phyloP scores from a whole-genome alignment of 1,140 invertebrate species.

The Cheumatopsyche charites region DNA sequence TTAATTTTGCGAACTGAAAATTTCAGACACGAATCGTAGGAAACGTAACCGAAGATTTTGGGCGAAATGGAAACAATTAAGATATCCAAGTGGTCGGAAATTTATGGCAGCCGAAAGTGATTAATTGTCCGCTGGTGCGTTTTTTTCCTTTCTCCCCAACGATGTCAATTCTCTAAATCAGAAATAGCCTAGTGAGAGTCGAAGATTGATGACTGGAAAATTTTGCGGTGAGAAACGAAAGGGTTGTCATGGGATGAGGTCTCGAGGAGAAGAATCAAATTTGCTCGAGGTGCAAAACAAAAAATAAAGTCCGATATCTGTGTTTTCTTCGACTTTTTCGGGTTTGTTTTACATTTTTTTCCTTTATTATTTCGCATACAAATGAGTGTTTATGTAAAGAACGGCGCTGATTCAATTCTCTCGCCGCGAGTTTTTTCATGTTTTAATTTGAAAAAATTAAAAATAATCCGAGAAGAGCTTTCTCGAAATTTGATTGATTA shows the following conservation, averaged over 20 bases:
- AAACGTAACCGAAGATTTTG: neutral
- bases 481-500: too few relatives aligned
- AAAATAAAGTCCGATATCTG: neutral
- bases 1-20: neutral
- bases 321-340: conserved; percentile 14
- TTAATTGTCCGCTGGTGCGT: neutral
- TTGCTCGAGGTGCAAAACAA: conserved; percentile 20
- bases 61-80: conserved; percentile 17
- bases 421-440: too few relatives aligned
- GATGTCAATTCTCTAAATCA: conserved; percentile 11
- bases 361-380: conserved; percentile 1
- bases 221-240: conserved; percentile 13
- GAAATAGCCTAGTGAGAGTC: conserved; percentile 19
- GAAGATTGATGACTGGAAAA: conserved; percentile 25
- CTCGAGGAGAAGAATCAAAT: conserved; percentile 4
- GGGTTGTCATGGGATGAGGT: neutral
- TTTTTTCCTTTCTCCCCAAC: neutral
- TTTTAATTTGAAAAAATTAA: too few relatives aligned
- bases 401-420: too few relatives aligned
- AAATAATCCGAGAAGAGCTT: too few relatives aligned
- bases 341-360: neutral
- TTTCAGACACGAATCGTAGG: neutral
- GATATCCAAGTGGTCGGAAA: conserved; percentile 22
- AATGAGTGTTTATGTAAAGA: conserved; percentile 8
- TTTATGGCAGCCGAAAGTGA: conserved; percentile 20